These are phyloP conservation scores for Colletes collaris DNA, from an alignment of 2,888 invertebrate genomes.

Conservation along the genomic window DNA sequence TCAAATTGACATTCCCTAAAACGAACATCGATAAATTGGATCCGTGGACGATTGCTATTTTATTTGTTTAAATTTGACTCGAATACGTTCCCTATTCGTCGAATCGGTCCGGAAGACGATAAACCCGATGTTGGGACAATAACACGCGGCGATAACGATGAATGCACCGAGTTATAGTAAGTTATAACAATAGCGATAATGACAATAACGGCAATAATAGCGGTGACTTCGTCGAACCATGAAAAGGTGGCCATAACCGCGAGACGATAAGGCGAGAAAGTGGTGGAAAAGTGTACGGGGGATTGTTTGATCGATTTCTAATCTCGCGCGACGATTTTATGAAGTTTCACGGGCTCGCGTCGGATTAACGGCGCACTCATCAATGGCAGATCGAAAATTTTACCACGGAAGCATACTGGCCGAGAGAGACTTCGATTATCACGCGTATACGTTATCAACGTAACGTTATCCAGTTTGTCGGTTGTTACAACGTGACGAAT, in stretches of 20 bases:
- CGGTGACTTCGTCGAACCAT: not conserved
- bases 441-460: constrained; percentile 32
- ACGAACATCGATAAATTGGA: no score
- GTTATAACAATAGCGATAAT: not conserved
- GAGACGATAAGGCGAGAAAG: not conserved
- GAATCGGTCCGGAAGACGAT: not conserved
- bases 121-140: constrained; percentile 6
- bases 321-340: not conserved
- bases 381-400: constrained; percentile 5
- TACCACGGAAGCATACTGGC: not conserved
- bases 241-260: not conserved
- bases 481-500: constrained; percentile 58
- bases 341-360: not conserved
- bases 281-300: not conserved
- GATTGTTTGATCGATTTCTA: not conserved
- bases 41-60: no score
- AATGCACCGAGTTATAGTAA: no score
- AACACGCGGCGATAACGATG: not conserved
- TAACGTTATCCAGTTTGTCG: constrained; percentile 54
- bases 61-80: no score
- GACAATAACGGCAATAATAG: not conserved
- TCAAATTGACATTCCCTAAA: no score
- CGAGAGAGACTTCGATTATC: constrained; percentile 42
- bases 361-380: not conserved
- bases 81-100: no score